Evolutionary conservation across 2,888 invertebrate genomes (phyloP), one percentile per base, ranked within the genome.

Genomic region (Chrysotoxum bicinctum): DNA sequence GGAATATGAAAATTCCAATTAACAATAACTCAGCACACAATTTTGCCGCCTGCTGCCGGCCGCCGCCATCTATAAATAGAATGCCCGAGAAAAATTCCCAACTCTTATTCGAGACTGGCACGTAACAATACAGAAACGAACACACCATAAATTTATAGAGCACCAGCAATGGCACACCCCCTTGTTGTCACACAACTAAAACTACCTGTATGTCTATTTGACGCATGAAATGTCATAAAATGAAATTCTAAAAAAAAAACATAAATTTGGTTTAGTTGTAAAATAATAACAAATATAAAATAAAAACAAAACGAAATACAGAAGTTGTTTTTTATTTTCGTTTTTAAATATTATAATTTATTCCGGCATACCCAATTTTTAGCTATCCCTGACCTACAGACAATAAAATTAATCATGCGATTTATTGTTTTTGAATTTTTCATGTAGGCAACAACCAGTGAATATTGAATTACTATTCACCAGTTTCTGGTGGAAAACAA

Each of bases 331-430:
- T 43, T 43, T 19, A 23, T 14, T 23, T 50, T 23, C 10, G 50
- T 19, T 23, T 50, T 23, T 54, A 50, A 19, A 54, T 69, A 76
- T 84, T 80, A 26, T 81, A 85, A 85, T 85, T 81, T 73, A 85
- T 85, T 76, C 85, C 62, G 62, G 56, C 43, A 64, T 64, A 68
- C 45, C 54, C 32, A 77, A 50, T 35, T 66, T 64, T 76, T 83
- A 87, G 80, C 88, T 78, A 87, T 87, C 88, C 88, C 88, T 88
- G 88, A 88, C 88, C 88, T 85, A 88, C 78, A 87, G 87, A 73
- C 87, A 70, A 81, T 87, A 87, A 87, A 58, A n/a, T n/a, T 32
- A 58, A 87, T 87, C 87, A 87, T 72, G 70, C 50, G 52, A 80
- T 84, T 80, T 75, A 66, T 80, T 62, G 70, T 80, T 80, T 69